Base-by-base conservation (phyloP, 2,888 invertebrate genomes). In the Torymus auratus region DNA sequence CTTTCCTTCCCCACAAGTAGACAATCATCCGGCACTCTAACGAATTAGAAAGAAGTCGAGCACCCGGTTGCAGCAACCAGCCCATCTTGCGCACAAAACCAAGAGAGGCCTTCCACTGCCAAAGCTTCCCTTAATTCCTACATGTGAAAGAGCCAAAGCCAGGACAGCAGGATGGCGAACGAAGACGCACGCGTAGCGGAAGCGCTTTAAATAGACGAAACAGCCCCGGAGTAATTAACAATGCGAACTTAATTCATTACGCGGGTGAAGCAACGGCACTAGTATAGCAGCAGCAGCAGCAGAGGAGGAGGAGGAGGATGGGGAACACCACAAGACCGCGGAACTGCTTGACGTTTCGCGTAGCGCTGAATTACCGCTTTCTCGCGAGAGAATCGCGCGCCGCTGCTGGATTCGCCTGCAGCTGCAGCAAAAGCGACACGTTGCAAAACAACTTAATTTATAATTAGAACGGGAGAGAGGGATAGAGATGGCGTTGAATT, bases 201-300 rank as follows among this genome's bases (percentile, higher is more conserved):
- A 83, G 82, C 80, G 81, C 83, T 84, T 83, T 81, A 83, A 84
- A 83, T 75, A 81, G 82, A 83, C 79, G 69, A 62, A 68, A 65
- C 50, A 77, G 52, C 11, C 41, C 80, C 65, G 78, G 83, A 85
- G 86, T 85, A 87, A 87, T 87, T 88, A 88, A 87, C 87, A 86
- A 86, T 86, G 85, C 85, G 83, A 86, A 88, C 86, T 88, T 88
- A 86, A 89, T 89, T 89, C 87, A 87, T 88, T 87, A 87, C 41
- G 53, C 61, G 69, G 86, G 86, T 84, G 74, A 67, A 53, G 53
- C 13, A 53, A 41, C 41, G 41, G 41, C 41, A 41, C 7, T 41
- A 41, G 41, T 7, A 28, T 4, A 1, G 28, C 28, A 28, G 28
- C 28, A 28, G 28, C 28, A 28, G 41, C 7, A 41, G 28, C 7